A percentile compares a stretch with the other conserved stretches of the same genome.
Evolutionary conservation across 2,113 vertebrate genomes (phyloP).

Genomic region (Ammodytes dubius): DNA sequence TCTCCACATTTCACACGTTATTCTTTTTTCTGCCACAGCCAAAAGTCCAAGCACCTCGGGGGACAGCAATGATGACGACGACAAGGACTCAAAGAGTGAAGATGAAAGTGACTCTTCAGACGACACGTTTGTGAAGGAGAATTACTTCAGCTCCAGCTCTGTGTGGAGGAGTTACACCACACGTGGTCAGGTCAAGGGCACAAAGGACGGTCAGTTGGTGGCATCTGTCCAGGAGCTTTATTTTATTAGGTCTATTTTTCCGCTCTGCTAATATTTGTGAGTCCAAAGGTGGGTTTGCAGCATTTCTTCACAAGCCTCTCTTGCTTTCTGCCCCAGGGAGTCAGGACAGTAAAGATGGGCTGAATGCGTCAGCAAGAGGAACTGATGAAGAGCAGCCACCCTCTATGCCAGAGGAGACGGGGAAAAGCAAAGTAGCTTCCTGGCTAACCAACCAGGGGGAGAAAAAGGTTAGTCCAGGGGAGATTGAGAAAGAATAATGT

Average conservation of each 20-base stretch:
- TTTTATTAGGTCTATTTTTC: background rate
- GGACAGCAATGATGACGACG: constrained; percentile 88
- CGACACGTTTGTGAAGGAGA: constrained; percentile 95
- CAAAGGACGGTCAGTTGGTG: constrained; percentile 87
- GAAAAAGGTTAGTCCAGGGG: constrained; percentile 80
- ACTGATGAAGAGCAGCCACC: constrained; percentile 89
- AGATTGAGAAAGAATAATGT: background rate
- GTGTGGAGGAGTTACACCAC: constrained; percentile 98
- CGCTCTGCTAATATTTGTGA: background rate
- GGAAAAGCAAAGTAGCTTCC: constrained; percentile 96
- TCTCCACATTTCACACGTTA: background rate
- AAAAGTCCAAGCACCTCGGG: constrained; percentile 73
- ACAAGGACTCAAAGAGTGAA: constrained; percentile 90
- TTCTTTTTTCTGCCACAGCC: constrained; percentile 44
- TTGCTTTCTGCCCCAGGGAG: constrained; percentile 72
- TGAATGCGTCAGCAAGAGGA: constrained; percentile 64
- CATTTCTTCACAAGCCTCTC: background rate
- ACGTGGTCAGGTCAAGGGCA: constrained; percentile 92
- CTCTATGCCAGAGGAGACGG: constrained; percentile 89
- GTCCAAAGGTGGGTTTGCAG: background rate
- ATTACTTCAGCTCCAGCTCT: constrained; percentile 88
- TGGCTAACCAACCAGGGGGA: constrained; percentile 90
- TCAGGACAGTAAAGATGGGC: constrained; percentile 90
- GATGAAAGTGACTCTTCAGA: constrained; percentile 96
- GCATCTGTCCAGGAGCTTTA: background rate